Base-by-base conservation (phyloP, 2,888 invertebrate genomes). In the Epinotia brunnichana region DNA sequence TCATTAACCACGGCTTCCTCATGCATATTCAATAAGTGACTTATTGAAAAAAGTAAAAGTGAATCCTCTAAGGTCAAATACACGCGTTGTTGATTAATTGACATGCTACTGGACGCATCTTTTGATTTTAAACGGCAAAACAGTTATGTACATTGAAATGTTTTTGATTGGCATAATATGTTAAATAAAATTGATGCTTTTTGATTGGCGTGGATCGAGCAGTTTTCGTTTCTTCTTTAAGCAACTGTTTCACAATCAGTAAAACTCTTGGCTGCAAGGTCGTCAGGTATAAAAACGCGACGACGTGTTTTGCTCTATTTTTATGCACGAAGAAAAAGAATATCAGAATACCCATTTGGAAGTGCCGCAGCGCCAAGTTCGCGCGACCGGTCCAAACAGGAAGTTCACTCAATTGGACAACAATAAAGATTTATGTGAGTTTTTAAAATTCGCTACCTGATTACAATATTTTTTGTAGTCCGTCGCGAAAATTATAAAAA, bases 41-140 rank as follows among this genome's bases (percentile, higher is more conserved):
- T 86, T 90, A 86, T 87, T 88, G 83, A 87, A 88, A 90, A 90
- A 91, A 92, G 91, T 91, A 91, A 92, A 89, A 91, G 92, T 90
- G 83, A 86, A 86, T 88, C 86, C 83, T 81, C 82, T 83, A 80
- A 81, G 78, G 76, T 81, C 80, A 83, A 82, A 85, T 85, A 83
- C 80, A 80, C 79, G 79, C 78, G 35, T 74, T 80, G 77, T 80
- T 87, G 85, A 89, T 87, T 89, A 85, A 87, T 86, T 79, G 79
- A 77, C 73, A 77, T 62, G 83, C 83, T 85, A 85, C 85, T 63
- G 83, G 83, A 85, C 83, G 84, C 80, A 75, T 78, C 78, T 77
- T 77, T 77, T 74, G 78, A 75, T 80, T 84, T 81, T 85, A 87
- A 85, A 85, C 87, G 88, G 84, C 82, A 29, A 7, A 29, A 29